Base-by-base conservation (phyloP, 2,797 vertebrate species). In the Brachymystax lenok region DNA sequence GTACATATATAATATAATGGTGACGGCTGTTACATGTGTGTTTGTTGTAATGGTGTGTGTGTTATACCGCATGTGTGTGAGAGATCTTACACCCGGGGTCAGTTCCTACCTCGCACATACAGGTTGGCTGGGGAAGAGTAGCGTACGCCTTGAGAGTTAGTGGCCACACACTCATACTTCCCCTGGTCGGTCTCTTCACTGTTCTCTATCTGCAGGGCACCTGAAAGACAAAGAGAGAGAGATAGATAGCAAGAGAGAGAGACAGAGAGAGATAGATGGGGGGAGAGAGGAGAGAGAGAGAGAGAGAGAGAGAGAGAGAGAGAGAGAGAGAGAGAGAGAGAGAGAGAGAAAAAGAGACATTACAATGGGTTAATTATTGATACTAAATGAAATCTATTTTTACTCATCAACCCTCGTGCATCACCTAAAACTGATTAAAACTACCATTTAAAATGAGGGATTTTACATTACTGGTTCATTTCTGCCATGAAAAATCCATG, bases 91-190 rank as follows among this genome's bases (percentile, higher is more conserved):
- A 16, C 33, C 30, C 12, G 30, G 30, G 12, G 33, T 78, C 64
- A 75, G 79, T 95, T 96, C 97, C 95, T 99, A 99, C 98, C 98
- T 99, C 98, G 95, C 94, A 99, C 98, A 79, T 99, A 99, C 87
- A 99, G 96, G 94, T 99, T 99, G 88, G 98, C 98, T 0, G 98
- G 98, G 40, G 98, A 96, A 2, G 98, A 99, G 91, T 99, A 99
- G 86, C 98, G 98, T 77, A 99, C 98, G 3, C 98, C 98, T 1
- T 97, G 96, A 77, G 95, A 97, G 93, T 99, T 99, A 88, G 96
- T 97, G 80, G 98, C 97, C 86, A 99, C 98, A 0, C 98, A 99
- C 83, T 99, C 98, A 1, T 99, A 99, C 90, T 99, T 99, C 90
- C 98, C 98, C 93, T 99, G 98, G 93, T 99, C 98, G 0, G 96